These are phyloP conservation scores for Miltochrista miniata DNA, from an alignment of 2,888 invertebrate genomes.

Conservation along the genomic window DNA sequence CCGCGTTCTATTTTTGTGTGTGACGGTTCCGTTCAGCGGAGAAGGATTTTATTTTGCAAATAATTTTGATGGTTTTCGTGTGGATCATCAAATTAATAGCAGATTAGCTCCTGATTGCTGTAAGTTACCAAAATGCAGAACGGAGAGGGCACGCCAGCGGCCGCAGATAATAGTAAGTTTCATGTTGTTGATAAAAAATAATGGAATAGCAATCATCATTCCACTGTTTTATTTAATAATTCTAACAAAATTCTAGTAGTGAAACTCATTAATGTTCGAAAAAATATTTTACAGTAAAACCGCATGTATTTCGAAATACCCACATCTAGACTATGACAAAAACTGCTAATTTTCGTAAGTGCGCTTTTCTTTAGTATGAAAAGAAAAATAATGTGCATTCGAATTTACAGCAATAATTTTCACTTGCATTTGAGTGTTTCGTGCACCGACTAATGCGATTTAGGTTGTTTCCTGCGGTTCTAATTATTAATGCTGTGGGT, in stretches of 20 bases:
- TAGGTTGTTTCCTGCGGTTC: constrained; percentile 67
- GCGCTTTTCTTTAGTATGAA: constrained; percentile 21
- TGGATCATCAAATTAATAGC: constrained; percentile 58
- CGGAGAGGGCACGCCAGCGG: constrained; percentile 72
- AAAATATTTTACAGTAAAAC: constrained; percentile 20
- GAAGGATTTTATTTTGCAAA: constrained; percentile 66
- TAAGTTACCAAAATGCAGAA: constrained; percentile 74
- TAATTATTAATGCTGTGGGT: constrained; percentile 76
- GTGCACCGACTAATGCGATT: constrained; percentile 70
- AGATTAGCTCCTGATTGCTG: constrained; percentile 67
- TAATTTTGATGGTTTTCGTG: constrained; percentile 69
- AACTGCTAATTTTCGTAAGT: constrained; percentile 29
- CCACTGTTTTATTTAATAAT: constrained; percentile 60
- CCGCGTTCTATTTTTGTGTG: constrained; percentile 83
- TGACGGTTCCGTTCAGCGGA: constrained; percentile 77
- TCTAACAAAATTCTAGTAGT: constrained; percentile 37
- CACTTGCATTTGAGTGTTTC: constrained; percentile 67
- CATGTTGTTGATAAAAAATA: constrained; percentile 63
- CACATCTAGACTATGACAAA: constrained; percentile 46
- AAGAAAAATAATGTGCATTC: constrained; percentile 40
- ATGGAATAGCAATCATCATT: constrained; percentile 60
- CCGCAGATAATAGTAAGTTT: constrained; percentile 71
- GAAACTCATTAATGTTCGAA: constrained; percentile 22
- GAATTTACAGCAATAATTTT: constrained; percentile 53
- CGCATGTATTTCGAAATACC: constrained; percentile 64